These are phyloP conservation scores for Fragum fragum DNA, from an alignment of 2,888 invertebrate genomes.

Conservation along the genomic window DNA sequence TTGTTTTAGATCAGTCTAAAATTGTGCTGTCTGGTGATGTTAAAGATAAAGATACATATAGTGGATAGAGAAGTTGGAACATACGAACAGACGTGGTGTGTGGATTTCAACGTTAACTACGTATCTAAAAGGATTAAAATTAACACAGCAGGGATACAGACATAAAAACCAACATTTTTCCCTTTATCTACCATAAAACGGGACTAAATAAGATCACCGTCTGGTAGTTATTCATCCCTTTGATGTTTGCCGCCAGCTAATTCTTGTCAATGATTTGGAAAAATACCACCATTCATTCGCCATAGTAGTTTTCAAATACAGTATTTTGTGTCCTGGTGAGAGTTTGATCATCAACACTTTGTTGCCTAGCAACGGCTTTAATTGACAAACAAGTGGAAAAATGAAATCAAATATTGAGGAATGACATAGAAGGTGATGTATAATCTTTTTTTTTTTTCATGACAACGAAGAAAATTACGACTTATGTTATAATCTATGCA, in stretches of 20 bases:
- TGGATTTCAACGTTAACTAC: too few species aligned
- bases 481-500: too few species aligned
- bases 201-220: slow-evolving; percentile 24
- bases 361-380: neutral
- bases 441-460: neutral
- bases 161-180: slow-evolving; percentile 2
- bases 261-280: slow-evolving; percentile 30
- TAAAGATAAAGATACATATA: too few species aligned
- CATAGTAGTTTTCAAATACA: neutral
- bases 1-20: too few species aligned
- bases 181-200: slow-evolving; percentile 25
- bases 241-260: slow-evolving; percentile 19
- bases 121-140: neutral
- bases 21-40: too few species aligned
- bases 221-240: slow-evolving; percentile 20
- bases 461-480: too few species aligned
- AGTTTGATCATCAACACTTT: neutral
- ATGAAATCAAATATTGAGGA: slow-evolving; percentile 3
- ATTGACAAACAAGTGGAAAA: slow-evolving; percentile 1
- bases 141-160: neutral
- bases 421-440: neutral
- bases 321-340: slow-evolving; percentile 19
- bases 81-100: too few species aligned
- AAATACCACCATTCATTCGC: slow-evolving; percentile 18
- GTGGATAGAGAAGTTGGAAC: too few species aligned